These are phyloP conservation scores for Amblyopsis rosae DNA, from an alignment of 2,113 vertebrate genomes.

Conservation along the genomic window DNA sequence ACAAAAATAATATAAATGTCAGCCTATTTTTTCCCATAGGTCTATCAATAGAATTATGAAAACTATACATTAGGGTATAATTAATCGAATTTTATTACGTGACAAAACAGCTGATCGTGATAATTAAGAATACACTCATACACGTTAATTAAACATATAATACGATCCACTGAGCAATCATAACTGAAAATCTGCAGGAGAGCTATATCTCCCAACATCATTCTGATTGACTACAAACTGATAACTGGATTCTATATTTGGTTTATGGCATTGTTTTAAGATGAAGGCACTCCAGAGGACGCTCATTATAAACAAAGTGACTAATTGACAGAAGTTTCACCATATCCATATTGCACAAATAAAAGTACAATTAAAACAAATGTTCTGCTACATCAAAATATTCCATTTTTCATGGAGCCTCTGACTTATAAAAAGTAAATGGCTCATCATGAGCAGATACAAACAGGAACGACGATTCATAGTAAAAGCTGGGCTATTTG, in stretches of 20 bases:
- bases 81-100: too few relatives aligned
- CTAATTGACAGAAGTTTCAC: neutral
- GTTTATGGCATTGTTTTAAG: conserved; percentile 23
- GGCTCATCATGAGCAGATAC: neutral
- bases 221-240: conserved; percentile 23
- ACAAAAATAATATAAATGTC: too few relatives aligned
- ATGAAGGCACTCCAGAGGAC: conserved; percentile 27
- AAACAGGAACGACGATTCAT: neutral
- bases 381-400: too few relatives aligned
- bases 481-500: neutral
- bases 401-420: neutral
- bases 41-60: too few relatives aligned
- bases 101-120: too few relatives aligned
- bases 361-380: neutral
- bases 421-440: neutral
- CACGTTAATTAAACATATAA: too few relatives aligned
- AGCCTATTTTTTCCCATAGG: too few relatives aligned
- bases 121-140: too few relatives aligned
- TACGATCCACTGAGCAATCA: conserved; percentile 10
- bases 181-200: too few relatives aligned
- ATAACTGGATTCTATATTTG: conserved; percentile 15
- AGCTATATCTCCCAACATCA: neutral
- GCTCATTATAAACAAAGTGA: conserved; percentile 24
- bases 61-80: too few relatives aligned
- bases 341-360: neutral